Conservation (phyloP, 2,888 invertebrate genomes). For the Tromatobia lineatoria region DNA sequence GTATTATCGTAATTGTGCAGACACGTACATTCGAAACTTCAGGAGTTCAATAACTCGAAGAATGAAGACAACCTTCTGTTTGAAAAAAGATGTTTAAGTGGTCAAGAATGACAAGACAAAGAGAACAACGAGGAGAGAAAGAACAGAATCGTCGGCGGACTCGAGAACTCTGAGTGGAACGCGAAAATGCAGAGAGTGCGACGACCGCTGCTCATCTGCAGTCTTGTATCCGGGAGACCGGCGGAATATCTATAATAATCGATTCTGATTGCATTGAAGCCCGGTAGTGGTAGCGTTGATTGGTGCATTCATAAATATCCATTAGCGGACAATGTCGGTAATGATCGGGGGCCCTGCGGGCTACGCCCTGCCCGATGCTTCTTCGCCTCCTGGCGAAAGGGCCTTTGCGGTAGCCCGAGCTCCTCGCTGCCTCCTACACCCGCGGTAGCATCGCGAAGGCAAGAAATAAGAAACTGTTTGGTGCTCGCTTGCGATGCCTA, state of each 20-base stretch:
- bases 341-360: constrained; percentile 82
- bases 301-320: constrained; percentile 86
- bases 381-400: constrained; percentile 59
- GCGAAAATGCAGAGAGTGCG: constrained; percentile 35
- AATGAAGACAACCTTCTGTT: neutral
- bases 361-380: constrained; percentile 80
- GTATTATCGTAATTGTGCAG: constrained; percentile 19
- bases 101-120: constrained; percentile 7
- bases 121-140: constrained; percentile 1
- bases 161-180: neutral
- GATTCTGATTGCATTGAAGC: constrained; percentile 85
- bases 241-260: constrained; percentile 82
- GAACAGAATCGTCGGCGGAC: neutral
- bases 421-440: constrained; percentile 37
- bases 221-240: constrained; percentile 26
- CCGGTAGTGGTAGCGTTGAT: constrained; percentile 84
- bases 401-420: constrained; percentile 57
- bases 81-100: constrained; percentile 27
- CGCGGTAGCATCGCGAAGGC: constrained; percentile 70
- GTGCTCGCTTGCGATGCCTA: constrained; percentile 18
- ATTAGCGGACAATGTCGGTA: constrained; percentile 85
- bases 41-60: neutral
- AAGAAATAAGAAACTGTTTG: constrained; percentile 79
- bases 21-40: constrained; percentile 6
- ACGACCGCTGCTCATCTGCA: constrained; percentile 15